A percentile compares a stretch with the other conserved stretches of the same genome.
phyloP scores from a whole-genome alignment of 2,113 vertebrate species.

The Heliornis fulica region DNA sequence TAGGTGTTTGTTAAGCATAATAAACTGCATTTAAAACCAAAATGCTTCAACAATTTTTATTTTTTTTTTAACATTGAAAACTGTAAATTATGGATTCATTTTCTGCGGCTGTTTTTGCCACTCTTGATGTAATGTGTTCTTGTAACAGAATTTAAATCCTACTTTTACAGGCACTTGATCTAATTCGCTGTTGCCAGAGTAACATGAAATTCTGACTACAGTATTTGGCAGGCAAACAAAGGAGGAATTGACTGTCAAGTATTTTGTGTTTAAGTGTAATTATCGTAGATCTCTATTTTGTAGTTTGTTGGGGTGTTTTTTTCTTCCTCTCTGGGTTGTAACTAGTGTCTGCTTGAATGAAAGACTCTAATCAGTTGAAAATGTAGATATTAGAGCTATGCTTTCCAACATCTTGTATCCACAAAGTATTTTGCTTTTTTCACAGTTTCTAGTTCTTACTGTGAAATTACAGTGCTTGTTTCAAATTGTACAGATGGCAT shows the following conservation, averaged over 20 bases:
- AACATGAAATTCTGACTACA: background rate
- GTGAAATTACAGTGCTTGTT: background rate
- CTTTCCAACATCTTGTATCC: background rate
- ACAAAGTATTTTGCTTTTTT: background rate
- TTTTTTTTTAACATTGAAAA: background rate
- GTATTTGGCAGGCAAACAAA: background rate
- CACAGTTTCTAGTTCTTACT: background rate
- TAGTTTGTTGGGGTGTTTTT: background rate
- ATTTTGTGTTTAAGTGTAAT: background rate
- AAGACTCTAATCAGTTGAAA: background rate
- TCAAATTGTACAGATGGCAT: background rate
- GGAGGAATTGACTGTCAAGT: background rate
- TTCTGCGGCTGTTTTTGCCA: background rate
- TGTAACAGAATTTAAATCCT: background rate
- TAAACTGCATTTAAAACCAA: background rate
- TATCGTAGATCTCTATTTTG: background rate
- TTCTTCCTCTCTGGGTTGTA: background rate
- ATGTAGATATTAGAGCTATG: background rate
- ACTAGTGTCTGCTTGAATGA: background rate
- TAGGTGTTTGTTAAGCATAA: background rate
- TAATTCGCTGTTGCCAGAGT: background rate
- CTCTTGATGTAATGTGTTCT: background rate
- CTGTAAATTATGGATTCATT: background rate
- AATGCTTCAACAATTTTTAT: background rate
- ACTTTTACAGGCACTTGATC: background rate